Evolutionary conservation across 2,113 vertebrate species (phyloP).

Genomic region (Donacobius atricapilla): DNA sequence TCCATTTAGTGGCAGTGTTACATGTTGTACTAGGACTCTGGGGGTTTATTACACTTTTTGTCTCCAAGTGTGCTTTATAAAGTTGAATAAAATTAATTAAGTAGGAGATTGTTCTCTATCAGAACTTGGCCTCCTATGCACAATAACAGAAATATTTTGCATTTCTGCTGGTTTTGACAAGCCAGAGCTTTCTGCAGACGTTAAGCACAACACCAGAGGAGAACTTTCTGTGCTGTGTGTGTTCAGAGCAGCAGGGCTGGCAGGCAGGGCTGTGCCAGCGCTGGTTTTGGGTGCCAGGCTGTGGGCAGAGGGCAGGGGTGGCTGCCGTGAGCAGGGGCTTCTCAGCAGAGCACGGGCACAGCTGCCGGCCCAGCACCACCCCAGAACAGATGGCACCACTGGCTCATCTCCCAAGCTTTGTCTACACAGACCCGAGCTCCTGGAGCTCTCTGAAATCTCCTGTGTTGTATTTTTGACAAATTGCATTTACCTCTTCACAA

Average conservation of each 20-base stretch:
- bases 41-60: not conserved
- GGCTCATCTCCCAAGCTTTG: not conserved
- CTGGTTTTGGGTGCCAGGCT: not conserved
- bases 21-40: not conserved
- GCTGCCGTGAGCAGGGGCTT: not conserved
- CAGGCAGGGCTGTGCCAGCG: not conserved
- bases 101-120: not conserved
- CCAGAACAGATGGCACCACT: not conserved
- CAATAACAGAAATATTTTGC: not conserved
- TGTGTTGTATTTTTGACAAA: not conserved
- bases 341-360: not conserved
- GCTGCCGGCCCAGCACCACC: not conserved
- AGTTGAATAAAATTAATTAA: not conserved
- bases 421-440: not conserved
- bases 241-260: not conserved
- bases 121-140: not conserved
- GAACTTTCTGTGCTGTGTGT: not conserved
- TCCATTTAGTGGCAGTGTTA: not conserved
- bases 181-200: not conserved
- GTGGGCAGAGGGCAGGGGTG: not conserved
- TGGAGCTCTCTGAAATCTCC: not conserved
- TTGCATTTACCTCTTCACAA: not conserved
- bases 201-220: not conserved
- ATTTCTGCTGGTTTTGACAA: not conserved
- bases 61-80: not conserved